These are phyloP conservation scores for Maniola jurtina DNA, from an alignment of 1,140 invertebrate species.

Conservation along the genomic window DNA sequence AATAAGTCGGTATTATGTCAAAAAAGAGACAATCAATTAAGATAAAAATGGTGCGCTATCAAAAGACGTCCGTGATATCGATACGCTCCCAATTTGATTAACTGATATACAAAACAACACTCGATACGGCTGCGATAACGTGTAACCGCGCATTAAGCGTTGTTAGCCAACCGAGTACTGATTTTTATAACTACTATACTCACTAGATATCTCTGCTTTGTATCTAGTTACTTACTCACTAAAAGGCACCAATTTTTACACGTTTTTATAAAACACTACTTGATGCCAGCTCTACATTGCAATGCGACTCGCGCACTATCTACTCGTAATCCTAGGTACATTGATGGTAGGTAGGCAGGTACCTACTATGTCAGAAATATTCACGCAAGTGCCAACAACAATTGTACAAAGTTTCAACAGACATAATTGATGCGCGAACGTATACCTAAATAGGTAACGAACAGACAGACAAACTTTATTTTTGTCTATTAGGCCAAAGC, in stretches of 20 bases:
- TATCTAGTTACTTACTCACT: conserved; percentile 37
- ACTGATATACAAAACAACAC: conserved; percentile 69
- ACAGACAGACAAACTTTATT: too few species aligned
- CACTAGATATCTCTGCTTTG: conserved; percentile 44
- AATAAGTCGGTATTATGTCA: conserved; percentile 56
- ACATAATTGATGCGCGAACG: too few species aligned
- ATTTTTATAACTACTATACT: conserved; percentile 73
- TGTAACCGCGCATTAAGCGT: conserved; percentile 67
- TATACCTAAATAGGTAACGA: too few species aligned
- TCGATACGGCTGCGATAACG: conserved; percentile 63
- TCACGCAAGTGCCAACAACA: too few species aligned
- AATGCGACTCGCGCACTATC: too few species aligned
- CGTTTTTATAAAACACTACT: too few species aligned
- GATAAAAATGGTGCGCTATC: conserved; percentile 69
- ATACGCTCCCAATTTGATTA: conserved; percentile 76
- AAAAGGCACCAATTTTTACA: background rate
- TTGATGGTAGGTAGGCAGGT: too few species aligned
- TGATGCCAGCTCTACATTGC: too few species aligned
- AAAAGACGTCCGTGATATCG: conserved; percentile 64
- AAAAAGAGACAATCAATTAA: conserved; percentile 75
- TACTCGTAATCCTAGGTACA: too few species aligned
- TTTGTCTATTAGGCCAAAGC: too few species aligned
- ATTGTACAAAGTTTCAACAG: too few species aligned
- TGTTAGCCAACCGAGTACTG: conserved; percentile 67
- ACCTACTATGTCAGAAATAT: too few species aligned